A percentile compares a stretch with the other conserved stretches of the same genome.
Conservation (phyloP, 2,113 vertebrate genomes). For the Macquaria australasica region DNA sequence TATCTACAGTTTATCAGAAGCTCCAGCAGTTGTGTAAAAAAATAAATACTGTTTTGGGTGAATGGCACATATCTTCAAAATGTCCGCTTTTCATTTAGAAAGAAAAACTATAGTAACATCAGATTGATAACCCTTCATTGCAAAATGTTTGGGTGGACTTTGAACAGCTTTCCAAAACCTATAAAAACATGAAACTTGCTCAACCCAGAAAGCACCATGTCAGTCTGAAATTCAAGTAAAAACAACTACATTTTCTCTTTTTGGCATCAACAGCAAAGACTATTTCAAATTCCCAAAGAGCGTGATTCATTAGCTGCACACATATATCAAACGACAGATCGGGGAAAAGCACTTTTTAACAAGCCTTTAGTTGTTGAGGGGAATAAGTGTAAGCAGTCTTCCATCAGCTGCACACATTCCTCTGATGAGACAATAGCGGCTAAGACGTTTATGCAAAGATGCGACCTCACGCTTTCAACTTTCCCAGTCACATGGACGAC, state of each 20-base stretch:
- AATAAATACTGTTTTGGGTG: background rate
- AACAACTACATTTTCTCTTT: constrained; percentile 16
- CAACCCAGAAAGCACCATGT: background rate
- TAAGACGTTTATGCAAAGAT: constrained; percentile 77
- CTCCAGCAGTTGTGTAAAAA: background rate
- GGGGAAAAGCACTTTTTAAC: constrained; percentile 78
- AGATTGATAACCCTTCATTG: background rate
- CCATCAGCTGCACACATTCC: constrained; percentile 79
- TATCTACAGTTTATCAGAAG: constrained; percentile 51
- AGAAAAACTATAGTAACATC: background rate
- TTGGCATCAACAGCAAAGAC: constrained; percentile 25
- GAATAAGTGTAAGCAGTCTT: constrained; percentile 80
- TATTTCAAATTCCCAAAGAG: constrained; percentile 27
- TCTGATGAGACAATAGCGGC: constrained; percentile 73
- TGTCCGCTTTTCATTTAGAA: background rate
- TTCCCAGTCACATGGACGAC: constrained; percentile 71
- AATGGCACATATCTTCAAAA: background rate
- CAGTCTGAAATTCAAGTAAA: background rate
- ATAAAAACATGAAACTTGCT: background rate
- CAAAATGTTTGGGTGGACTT: constrained; percentile 7
- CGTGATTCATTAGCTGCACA: constrained; percentile 60
- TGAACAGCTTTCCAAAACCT: background rate
- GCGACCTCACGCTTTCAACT: constrained; percentile 76
- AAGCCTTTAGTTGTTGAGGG: constrained; percentile 81
- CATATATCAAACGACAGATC: constrained; percentile 42